Evolutionary conservation across 2,888 invertebrate genomes (phyloP).

Genomic region (Corbicula japonica): DNA sequence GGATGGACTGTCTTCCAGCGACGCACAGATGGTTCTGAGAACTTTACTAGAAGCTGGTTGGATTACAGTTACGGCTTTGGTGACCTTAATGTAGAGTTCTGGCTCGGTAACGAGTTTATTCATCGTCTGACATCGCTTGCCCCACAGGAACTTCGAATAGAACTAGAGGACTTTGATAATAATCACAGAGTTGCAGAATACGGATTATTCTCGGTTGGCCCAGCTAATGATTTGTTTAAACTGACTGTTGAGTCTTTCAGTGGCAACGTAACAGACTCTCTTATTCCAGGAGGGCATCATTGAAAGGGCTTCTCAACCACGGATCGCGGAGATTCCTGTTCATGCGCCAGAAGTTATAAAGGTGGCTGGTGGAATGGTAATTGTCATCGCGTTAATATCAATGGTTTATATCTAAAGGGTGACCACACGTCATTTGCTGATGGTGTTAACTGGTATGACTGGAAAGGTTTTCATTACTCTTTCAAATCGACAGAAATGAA

Average conservation of each 20-base stretch:
- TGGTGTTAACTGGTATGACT: conserved; percentile 82
- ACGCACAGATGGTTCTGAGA: conserved; percentile 44
- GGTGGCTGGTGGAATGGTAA: conserved; percentile 40
- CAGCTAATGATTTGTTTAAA: conserved; percentile 6
- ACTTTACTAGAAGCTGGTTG: conserved; percentile 48
- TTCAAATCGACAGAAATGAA: conserved; percentile 81
- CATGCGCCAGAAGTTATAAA: conserved; percentile 28
- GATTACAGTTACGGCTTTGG: conserved; percentile 57
- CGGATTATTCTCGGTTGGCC: conserved; percentile 27
- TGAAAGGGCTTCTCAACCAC: conserved; percentile 14
- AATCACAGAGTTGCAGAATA: conserved; percentile 22
- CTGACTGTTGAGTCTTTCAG: conserved; percentile 9
- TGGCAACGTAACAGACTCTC: conserved; percentile 29
- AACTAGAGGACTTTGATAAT: conserved; percentile 35
- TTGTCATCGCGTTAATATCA: conserved; percentile 23
- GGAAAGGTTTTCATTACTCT: conserved; percentile 82
- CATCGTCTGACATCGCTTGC: conserved; percentile 12
- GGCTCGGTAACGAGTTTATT: conserved; percentile 47
- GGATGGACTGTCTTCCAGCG: conserved; percentile 68
- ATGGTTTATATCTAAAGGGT: conserved; percentile 76
- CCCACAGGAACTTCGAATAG: conserved; percentile 27
- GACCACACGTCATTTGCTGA: conserved; percentile 77
- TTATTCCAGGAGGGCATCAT: not conserved
- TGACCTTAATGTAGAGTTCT: conserved; percentile 33
- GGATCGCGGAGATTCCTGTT: conserved; percentile 20